Evolutionary conservation across 2,113 vertebrate species (phyloP).

Genomic region (Fulica atra): DNA sequence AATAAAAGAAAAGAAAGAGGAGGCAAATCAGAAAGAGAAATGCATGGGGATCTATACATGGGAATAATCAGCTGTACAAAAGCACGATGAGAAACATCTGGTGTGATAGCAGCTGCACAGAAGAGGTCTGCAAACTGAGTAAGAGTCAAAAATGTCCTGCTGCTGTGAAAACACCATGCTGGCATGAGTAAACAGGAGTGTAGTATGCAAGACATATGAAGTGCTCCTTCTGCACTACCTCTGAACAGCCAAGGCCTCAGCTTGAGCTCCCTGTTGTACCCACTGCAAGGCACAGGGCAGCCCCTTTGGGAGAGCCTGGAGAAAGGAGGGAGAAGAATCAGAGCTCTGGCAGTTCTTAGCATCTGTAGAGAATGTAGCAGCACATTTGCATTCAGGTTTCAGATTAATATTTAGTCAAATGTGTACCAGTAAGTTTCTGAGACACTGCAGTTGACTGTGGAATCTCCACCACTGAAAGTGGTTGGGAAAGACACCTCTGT

Average conservation of each 20-base stretch:
- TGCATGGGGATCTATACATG: neutral
- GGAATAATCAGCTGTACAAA: conserved; percentile 1
- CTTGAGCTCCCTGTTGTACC: neutral
- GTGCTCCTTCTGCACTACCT: neutral
- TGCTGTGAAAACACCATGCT: conserved; percentile 39
- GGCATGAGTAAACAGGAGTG: neutral
- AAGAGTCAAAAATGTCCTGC: conserved; percentile 24
- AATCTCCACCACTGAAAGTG: neutral
- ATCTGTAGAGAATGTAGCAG: neutral
- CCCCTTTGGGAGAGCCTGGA: accelerated
- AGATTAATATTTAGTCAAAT: neutral
- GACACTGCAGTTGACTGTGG: neutral
- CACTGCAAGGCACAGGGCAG: accelerated
- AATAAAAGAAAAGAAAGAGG: neutral
- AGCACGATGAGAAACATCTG: conserved; percentile 26
- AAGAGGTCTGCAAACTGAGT: neutral
- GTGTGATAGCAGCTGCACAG: neutral
- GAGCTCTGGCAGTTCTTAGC: neutral
- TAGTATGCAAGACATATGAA: neutral
- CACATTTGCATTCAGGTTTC: neutral
- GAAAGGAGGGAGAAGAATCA: neutral
- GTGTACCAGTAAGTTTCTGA: accelerated
- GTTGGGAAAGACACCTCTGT: neutral
- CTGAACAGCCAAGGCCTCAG: neutral
- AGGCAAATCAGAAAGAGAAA: neutral